Percentiles rank a stretch among this genome's conserved stretches.
Evolutionary conservation across 1,140 invertebrate species (phyloP).

Genomic region (Heliconius himera): DNA sequence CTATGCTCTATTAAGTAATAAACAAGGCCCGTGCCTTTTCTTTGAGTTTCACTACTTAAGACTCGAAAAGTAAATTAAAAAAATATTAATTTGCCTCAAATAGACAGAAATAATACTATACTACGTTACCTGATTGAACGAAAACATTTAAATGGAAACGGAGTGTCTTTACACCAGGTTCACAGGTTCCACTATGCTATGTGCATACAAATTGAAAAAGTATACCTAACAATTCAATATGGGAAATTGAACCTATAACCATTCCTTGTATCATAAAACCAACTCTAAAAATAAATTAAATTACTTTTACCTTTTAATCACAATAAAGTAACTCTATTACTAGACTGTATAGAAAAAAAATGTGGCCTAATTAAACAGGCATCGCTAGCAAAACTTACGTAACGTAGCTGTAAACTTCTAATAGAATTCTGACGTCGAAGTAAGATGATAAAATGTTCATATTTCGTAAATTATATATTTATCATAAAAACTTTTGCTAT

Average conservation of each 20-base stretch:
- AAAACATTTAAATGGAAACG: too few relatives aligned
- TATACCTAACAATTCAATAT: too few relatives aligned
- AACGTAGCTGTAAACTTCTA: conserved; percentile 2
- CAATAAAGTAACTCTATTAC: neutral
- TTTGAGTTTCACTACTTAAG: too few relatives aligned
- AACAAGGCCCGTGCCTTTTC: too few relatives aligned
- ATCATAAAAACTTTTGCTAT: conserved; percentile 22
- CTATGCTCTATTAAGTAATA: too few relatives aligned
- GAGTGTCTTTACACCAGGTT: too few relatives aligned
- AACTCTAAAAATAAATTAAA: neutral
- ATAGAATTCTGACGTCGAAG: conserved; percentile 19
- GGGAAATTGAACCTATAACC: neutral
- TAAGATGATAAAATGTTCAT: conserved; percentile 19
- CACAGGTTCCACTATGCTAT: too few relatives aligned
- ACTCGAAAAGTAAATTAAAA: too few relatives aligned
- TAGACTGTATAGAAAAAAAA: neutral
- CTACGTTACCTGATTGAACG: too few relatives aligned
- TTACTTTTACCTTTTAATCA: neutral
- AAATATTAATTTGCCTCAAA: too few relatives aligned
- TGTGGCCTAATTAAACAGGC: neutral
- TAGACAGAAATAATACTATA: too few relatives aligned
- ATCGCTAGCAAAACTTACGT: neutral
- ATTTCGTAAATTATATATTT: conserved; percentile 25
- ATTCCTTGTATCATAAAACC: neutral
- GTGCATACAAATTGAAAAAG: too few relatives aligned